Evolutionary conservation across 2,888 invertebrate genomes (phyloP).

Genomic region (Crossocerus cetratus): DNA sequence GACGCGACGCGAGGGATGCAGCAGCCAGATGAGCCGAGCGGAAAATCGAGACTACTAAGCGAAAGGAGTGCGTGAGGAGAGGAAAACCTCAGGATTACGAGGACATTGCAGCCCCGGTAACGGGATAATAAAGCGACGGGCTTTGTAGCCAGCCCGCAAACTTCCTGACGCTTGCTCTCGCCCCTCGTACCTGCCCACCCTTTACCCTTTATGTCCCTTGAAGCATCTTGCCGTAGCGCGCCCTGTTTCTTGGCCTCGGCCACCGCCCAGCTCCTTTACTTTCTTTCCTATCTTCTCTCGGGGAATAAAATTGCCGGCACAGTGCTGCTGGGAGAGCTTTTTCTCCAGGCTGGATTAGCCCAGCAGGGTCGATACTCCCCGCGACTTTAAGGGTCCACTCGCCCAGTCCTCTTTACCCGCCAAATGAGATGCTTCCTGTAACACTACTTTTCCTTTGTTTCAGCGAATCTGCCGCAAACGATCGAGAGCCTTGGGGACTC

Average conservation of each 20-base stretch:
- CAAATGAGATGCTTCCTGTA: constrained; percentile 7
- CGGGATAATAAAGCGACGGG: constrained; percentile 66
- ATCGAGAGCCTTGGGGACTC: constrained; percentile 83
- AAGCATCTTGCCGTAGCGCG: constrained; percentile 6
- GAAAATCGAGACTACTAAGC: background rate
- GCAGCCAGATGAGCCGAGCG: background rate
- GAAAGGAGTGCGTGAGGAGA: constrained; percentile 5
- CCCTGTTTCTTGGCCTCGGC: constrained; percentile 10
- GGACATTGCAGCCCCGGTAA: constrained; percentile 56
- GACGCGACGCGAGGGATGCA: background rate
- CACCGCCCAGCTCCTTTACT: constrained; percentile 11
- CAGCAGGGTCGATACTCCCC: background rate
- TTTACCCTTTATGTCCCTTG: constrained; percentile 22
- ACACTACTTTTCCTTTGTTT: constrained; percentile 64
- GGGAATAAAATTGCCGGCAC: constrained; percentile 42
- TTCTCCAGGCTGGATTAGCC: no score
- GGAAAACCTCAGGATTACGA: constrained; percentile 59
- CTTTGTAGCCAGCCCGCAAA: constrained; percentile 55
- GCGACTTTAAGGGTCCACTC: background rate
- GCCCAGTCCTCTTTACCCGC: background rate
- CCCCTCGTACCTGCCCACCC: constrained; percentile 16
- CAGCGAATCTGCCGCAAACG: constrained; percentile 87
- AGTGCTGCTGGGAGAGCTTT: background rate
- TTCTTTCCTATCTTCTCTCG: background rate
- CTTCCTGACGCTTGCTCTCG: constrained; percentile 36